Evolutionary conservation across 2,113 vertebrate genomes (phyloP), one percentile per base, ranked within the genome.

Genomic region (Oriolus oriolus): DNA sequence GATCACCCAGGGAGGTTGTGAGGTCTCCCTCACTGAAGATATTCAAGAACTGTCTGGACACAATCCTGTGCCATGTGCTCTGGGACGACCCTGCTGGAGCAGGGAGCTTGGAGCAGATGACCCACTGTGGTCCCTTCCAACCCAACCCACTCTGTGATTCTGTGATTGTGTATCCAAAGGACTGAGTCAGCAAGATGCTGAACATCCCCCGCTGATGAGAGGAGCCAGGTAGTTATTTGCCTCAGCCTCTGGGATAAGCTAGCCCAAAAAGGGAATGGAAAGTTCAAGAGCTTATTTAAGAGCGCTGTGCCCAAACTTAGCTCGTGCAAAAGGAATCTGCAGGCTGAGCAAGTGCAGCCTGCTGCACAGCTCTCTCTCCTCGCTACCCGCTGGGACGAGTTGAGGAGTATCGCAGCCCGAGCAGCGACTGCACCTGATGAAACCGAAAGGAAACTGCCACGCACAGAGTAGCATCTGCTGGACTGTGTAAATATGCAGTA

Each of bases 231-330:
- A 94, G 61, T 83, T 94, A 90, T 70, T 89, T 90, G 86, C 73
- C 27, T 93, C 69, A 71, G 88, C 78, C 76, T 87, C 79, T 53
- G 49, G 10, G 39, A 90, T 84, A 83, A 94, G 81, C 71, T 64
- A 94, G 56, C 90, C 95, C 88, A 90, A 96, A 96, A 96, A 97
- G 92, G 95, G 93, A 97, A 93, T 95, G 95, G 95, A 96, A 97
- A 97, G 71, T 96, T 96, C 78, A 95, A 88, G 63, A 92, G 92
- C 92, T 95, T 96, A 92, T 93, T 96, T 92, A 94, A 96, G 79
- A 84, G 69, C 85, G 93, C 88, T 59, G 83, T 93, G 88, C 88
- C 95, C 96, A 95, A 94, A 71, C 88, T 95, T 92, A 97, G 95
- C 86, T 96, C 44, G 73, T 64, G 69, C 90, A 92, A 94, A 96